Evolutionary conservation across 2,888 invertebrate species (phyloP).

Genomic region (Epinotia nisella): DNA sequence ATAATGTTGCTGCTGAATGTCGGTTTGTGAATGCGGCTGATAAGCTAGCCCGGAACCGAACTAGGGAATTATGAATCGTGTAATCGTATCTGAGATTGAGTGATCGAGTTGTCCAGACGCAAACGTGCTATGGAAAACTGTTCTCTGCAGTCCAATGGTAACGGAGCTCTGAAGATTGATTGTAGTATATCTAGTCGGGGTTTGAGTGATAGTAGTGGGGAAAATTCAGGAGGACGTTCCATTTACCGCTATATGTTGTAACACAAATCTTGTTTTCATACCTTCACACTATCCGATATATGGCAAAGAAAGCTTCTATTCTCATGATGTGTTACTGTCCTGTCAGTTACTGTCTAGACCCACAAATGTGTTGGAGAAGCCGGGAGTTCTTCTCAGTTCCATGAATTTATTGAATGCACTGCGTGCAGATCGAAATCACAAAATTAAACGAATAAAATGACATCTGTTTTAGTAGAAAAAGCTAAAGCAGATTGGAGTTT

Average conservation of each 20-base stretch:
- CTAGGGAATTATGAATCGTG: slow-evolving; percentile 25
- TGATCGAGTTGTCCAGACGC: slow-evolving; percentile 6
- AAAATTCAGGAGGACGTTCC: not conserved
- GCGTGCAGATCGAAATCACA: too few relatives aligned
- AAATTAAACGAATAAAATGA: too few relatives aligned
- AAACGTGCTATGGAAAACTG: slow-evolving; percentile 4
- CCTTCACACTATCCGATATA: too few relatives aligned
- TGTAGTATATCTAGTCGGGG: not conserved
- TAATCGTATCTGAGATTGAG: slow-evolving; percentile 37
- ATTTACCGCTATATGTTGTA: not conserved
- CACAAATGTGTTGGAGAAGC: too few relatives aligned
- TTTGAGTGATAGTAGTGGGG: not conserved
- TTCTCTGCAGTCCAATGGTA: not conserved
- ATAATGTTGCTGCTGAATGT: not conserved
- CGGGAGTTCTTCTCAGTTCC: too few relatives aligned
- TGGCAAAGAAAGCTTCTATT: too few relatives aligned
- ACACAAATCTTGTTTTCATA: not conserved
- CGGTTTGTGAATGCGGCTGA: not conserved
- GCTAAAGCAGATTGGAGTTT: too few relatives aligned
- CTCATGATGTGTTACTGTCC: too few relatives aligned
- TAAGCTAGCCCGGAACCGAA: slow-evolving; percentile 16
- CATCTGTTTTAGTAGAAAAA: too few relatives aligned
- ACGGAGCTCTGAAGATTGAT: slow-evolving; percentile 4
- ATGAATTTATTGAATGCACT: too few relatives aligned
- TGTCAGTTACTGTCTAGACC: too few relatives aligned